Base-by-base conservation (phyloP, 1,140 invertebrate species). In the Papilio polytes region DNA sequence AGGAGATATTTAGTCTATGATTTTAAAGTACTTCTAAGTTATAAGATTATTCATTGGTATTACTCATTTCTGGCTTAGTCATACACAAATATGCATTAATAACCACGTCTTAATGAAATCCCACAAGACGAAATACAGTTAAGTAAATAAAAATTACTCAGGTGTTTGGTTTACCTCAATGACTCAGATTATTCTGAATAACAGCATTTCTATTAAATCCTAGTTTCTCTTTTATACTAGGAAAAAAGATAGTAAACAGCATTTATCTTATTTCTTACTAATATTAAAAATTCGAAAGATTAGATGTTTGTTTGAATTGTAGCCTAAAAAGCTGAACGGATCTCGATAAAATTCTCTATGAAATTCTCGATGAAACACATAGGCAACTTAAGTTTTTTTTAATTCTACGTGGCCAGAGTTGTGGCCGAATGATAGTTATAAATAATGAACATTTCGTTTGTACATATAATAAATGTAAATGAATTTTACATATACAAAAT, bases 61-160 rank as follows among this genome's bases (percentile, higher is more conserved):
- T 76, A 76, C 74, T 76, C 74, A 76, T 48, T n/a, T 15, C n/a
- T 76, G 22, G 20, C 41, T 76, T 73, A 73, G 74, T 76, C 74
- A 76, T 51, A 51, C n/a, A 46, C 31, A 74, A 74, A 74, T 10
- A 46, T 48, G 26, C 41, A 46, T 74, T 63, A 70, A 70, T 70
- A 70, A 70, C 26, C 63, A 26, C 22, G 3, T 48, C 18, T 76
- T 76, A 76, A 76, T 48, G 41, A 76, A 76, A 44, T 51, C n/a
- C 18, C n/a, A 26, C 44, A 51, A 76, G 9, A 10, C 1, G n/a
- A 48, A 76, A 53, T n/a, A 76, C 13, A 46, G 74, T 46, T 15
- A 76, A 26, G 74, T 20, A 48, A 76, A 76, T 76, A 76, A 76
- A 76, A 76, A 48, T 20, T 26, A 76, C 74, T 76, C 7, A 41